These are phyloP conservation scores for Saxicola maurus DNA, from an alignment of 2,797 vertebrate genomes.

Conservation along the genomic window DNA sequence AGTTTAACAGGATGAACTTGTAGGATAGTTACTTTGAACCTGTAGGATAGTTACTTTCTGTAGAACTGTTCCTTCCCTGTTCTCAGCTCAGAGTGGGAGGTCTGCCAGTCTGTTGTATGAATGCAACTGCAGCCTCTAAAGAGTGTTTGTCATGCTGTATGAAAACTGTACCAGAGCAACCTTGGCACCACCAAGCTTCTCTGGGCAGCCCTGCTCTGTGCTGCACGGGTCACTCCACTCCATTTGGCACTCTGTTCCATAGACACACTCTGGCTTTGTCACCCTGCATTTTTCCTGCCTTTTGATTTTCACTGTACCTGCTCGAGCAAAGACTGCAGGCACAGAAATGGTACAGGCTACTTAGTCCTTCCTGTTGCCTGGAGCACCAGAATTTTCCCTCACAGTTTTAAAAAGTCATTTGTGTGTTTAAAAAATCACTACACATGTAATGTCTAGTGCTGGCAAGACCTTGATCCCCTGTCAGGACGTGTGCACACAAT, in stretches of 20 bases:
- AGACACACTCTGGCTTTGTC: rapidly evolving
- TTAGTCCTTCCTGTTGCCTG: neutral
- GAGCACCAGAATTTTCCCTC: neutral
- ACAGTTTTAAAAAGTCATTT: rapidly evolving
- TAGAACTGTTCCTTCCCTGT: neutral
- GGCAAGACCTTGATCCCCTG: neutral
- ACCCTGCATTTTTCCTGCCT: neutral
- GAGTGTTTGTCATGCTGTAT: neutral
- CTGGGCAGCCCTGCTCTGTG: neutral
- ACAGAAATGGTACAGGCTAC: neutral
- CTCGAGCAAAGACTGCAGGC: neutral
- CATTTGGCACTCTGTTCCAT: neutral
- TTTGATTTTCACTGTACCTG: neutral
- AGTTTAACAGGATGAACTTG: neutral
- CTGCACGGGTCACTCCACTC: neutral
- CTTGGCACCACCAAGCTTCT: neutral
- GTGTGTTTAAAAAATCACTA: neutral
- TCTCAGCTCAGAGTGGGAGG: neutral
- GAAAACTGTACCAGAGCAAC: neutral
- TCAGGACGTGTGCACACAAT: neutral
- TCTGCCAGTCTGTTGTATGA: neutral
- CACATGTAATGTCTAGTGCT: neutral
- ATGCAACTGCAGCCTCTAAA: neutral
- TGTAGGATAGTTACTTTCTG: neutral
- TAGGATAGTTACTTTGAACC: neutral